Percentiles rank a stretch among this genome's conserved stretches.
These are phyloP conservation scores for Rhagophthalmus giganteus DNA, from an alignment of 2,888 invertebrate genomes.

Conservation along the genomic window DNA sequence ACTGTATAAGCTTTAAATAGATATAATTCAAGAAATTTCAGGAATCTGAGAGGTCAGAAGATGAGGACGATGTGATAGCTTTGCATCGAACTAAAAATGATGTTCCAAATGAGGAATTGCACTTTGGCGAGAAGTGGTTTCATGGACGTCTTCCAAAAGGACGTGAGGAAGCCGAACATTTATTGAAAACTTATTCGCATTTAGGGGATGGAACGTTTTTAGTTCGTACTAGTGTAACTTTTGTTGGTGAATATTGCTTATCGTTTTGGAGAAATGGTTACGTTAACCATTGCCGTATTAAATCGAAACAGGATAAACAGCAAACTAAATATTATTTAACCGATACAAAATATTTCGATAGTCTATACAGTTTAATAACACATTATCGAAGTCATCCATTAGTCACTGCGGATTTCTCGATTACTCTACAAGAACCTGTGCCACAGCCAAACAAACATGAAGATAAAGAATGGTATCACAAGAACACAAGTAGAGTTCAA, in stretches of 20 bases:
- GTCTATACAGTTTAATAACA: conserved; percentile 86
- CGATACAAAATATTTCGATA: conserved; percentile 86
- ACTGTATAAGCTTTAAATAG: neutral
- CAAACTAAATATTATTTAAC: conserved; percentile 88
- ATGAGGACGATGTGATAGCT: conserved; percentile 54
- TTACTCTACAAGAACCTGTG: conserved; percentile 85
- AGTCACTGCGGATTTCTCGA: conserved; percentile 86
- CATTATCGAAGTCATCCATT: conserved; percentile 86
- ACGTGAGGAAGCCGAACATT: conserved; percentile 76
- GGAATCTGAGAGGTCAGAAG: conserved; percentile 50
- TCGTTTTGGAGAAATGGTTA: conserved; percentile 91
- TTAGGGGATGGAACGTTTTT: conserved; percentile 91
- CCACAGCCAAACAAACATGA: conserved; percentile 95
- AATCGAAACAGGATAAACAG: conserved; percentile 85
- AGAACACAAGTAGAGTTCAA: conserved; percentile 74
- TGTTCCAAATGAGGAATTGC: conserved; percentile 83
- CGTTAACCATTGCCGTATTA: conserved; percentile 91
- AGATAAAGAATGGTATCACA: conserved; percentile 91
- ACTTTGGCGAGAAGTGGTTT: conserved; percentile 93
- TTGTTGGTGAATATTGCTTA: conserved; percentile 93
- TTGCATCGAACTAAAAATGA: conserved; percentile 63
- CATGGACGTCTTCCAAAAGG: conserved; percentile 84
- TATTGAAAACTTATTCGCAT: conserved; percentile 74
- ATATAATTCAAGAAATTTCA: conserved; percentile 14
- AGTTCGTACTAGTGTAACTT: conserved; percentile 92